Base-by-base conservation (phyloP, 2,888 invertebrate species). In the Drosophila seclusa region DNA sequence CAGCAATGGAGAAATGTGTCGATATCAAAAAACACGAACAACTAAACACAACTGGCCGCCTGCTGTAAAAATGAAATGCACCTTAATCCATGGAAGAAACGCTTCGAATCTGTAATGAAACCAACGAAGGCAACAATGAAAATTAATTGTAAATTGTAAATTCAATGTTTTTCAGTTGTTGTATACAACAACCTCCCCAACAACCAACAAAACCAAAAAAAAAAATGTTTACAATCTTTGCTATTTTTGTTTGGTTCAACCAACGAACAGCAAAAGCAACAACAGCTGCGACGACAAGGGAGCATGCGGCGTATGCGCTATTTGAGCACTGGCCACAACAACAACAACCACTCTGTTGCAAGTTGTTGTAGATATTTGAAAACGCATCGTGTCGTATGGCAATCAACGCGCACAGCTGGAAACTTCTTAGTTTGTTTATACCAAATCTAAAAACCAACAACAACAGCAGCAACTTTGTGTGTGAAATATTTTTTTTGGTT, bases 331-430 rank as follows among this genome's bases (percentile, higher is more conserved):
- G 29, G 53, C 64, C 59, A 32, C 38, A 65, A 60, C 34, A 63
- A 57, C 31, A 40, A 29, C 45, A 13, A 55, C 50, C 13, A 48
- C 53, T 45, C 72, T 62, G 54, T 62, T 72, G 73, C 73, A 71
- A 64, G 61, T 66, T 74, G 13, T 42, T 78, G 66, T 84, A 18
- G 27, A 34, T 68, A 82, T 86, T 86, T 83, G 82, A 90, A 86
- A 87, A 87, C 78, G 89, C 87, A 87, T 87, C 89, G 73, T 87
- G 85, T 89, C 87, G 83, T 78, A 71, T 72, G 85, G 83, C 89
- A 87, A 89, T 90, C 90, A 87, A 73, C 87, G 87, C 68, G 68
- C 90, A 77, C 87, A 87, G 87, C 90, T 82, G 87, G 89, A 84
- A 77, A 40, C 85, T 87, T 80, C 87, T 82, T 70, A 68, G 74